phyloP scores from a whole-genome alignment of 2,113 vertebrate species.

The Murina feae region DNA sequence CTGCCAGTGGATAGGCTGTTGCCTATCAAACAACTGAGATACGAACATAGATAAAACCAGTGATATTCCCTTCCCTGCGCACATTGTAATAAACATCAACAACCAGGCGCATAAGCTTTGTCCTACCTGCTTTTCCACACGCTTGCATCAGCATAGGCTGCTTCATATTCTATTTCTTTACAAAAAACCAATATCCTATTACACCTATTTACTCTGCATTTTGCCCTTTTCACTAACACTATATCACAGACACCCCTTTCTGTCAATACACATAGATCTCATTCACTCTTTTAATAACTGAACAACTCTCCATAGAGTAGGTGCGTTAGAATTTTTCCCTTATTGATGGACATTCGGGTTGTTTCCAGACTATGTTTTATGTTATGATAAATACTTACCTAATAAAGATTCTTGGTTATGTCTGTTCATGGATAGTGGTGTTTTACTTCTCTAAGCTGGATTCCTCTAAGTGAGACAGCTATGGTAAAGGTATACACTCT shows the following conservation, averaged over 20 bases:
- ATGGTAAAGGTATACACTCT: slow-evolving; percentile 6
- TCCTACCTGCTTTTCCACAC: background rate
- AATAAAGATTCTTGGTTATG: slow-evolving; percentile 23
- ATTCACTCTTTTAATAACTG: slow-evolving; percentile 36
- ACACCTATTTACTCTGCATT: background rate
- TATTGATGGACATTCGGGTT: background rate
- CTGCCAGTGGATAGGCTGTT: background rate
- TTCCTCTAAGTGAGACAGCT: slow-evolving; percentile 1
- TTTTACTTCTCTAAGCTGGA: background rate
- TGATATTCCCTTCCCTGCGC: background rate
- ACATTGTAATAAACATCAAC: background rate
- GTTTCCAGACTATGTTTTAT: slow-evolving; percentile 10
- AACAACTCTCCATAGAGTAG: slow-evolving; percentile 12
- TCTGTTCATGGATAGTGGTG: background rate
- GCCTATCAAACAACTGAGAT: background rate
- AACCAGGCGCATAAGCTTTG: background rate
- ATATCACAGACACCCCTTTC: background rate
- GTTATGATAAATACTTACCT: slow-evolving; percentile 43
- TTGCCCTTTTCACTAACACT: background rate
- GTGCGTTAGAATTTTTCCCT: slow-evolving; percentile 17
- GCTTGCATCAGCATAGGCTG: background rate
- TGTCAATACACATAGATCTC: slow-evolving; percentile 29
- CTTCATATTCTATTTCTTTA: background rate
- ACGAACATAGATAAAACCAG: background rate
- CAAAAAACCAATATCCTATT: background rate